Evolutionary conservation across 2,113 vertebrate genomes (phyloP).

Genomic region (Oryzias curvinotus): DNA sequence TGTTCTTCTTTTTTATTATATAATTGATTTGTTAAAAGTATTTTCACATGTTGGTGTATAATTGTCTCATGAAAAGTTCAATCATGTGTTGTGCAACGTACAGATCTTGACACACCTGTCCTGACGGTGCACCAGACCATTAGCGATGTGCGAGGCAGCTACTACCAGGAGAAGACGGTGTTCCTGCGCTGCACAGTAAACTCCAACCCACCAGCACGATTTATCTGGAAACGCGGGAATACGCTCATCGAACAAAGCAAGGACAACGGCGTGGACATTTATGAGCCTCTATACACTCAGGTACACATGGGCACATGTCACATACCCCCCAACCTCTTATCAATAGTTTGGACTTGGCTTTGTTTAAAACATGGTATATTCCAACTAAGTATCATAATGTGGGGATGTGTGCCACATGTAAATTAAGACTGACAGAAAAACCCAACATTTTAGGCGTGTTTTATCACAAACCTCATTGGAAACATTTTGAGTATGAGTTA

Average conservation of each 20-base stretch:
- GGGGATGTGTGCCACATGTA: too few relatives aligned
- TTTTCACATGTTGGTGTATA: too few relatives aligned
- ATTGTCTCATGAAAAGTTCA: too few relatives aligned
- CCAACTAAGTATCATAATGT: too few relatives aligned
- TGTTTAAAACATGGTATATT: too few relatives aligned
- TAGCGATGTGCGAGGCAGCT: constrained; percentile 93
- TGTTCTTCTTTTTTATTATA: too few relatives aligned
- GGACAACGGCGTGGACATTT: constrained; percentile 97
- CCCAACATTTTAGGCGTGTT: too few relatives aligned
- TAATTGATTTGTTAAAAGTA: too few relatives aligned
- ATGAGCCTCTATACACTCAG: constrained; percentile 98
- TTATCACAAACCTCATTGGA: too few relatives aligned
- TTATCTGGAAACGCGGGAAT: constrained; percentile 94
- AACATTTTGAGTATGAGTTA: too few relatives aligned
- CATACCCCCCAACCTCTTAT: background rate
- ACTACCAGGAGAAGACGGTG: constrained; percentile 98
- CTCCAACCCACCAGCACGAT: constrained; percentile 95
- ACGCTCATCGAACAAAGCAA: constrained; percentile 91
- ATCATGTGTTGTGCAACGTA: background rate
- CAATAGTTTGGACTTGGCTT: too few relatives aligned
- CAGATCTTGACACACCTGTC: constrained; percentile 92
- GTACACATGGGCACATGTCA: constrained; percentile 41
- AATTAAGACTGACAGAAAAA: too few relatives aligned
- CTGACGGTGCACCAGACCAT: constrained; percentile 97
- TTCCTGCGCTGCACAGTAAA: constrained; percentile 97